Evolutionary conservation across 2,888 invertebrate species (phyloP).

Genomic region (Subacronicta megacephala): DNA sequence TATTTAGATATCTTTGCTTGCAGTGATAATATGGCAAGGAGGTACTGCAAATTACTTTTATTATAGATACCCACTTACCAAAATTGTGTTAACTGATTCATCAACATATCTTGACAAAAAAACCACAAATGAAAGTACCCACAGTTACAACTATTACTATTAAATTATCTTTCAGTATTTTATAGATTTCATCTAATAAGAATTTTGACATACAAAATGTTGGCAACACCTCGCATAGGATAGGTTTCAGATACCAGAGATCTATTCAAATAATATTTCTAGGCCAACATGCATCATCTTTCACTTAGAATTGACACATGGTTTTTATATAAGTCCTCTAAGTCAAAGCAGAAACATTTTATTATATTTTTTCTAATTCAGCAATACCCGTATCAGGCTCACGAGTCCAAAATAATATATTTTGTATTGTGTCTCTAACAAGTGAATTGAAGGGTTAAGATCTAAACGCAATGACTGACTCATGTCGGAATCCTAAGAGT

Average conservation of each 20-base stretch:
- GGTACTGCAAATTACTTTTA: slow-evolving; percentile 1
- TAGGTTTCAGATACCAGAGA: background rate
- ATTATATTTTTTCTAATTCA: too few species aligned
- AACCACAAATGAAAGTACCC: background rate
- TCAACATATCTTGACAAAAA: too few species aligned
- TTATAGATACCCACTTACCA: background rate
- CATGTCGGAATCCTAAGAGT: too few species aligned
- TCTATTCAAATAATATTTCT: background rate
- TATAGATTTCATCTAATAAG: slow-evolving; percentile 5
- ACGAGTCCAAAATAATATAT: too few species aligned
- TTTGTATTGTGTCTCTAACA: too few species aligned
- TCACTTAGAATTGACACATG: background rate
- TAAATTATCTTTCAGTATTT: too few species aligned
- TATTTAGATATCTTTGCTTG: slow-evolving; percentile 28
- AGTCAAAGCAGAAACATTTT: too few species aligned
- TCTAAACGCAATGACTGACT: too few species aligned
- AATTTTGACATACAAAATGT: slow-evolving; percentile 14
- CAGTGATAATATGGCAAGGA: slow-evolving; percentile 22
- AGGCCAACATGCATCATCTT: background rate
- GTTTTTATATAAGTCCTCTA: background rate
- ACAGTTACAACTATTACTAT: too few species aligned
- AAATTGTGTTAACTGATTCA: slow-evolving; percentile 4
- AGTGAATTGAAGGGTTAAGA: too few species aligned
- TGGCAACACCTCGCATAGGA: slow-evolving; percentile 3
- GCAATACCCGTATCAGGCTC: too few species aligned